Evolutionary conservation across 2,888 invertebrate genomes (phyloP).

Genomic region (Zaprionus obscuricornis): DNA sequence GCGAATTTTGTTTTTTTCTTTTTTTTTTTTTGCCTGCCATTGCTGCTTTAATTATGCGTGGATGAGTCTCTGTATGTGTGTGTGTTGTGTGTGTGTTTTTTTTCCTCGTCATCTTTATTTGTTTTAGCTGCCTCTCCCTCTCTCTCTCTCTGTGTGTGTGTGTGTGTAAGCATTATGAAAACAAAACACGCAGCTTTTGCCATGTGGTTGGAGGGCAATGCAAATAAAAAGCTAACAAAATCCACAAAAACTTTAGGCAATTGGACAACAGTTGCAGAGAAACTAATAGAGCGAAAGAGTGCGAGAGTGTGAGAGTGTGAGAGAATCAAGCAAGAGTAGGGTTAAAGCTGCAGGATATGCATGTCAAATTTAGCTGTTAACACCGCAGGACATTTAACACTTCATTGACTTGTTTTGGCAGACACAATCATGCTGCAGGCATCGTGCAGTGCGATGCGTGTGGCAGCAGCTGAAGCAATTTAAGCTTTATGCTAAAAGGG

Average conservation of each 20-base stretch:
- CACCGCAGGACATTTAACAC: constrained; percentile 70
- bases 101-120: constrained; percentile 18
- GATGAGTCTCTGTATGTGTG: background rate
- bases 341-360: constrained; percentile 23
- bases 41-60: constrained; percentile 64
- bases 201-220: constrained; percentile 7
- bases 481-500: no score
- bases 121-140: constrained; percentile 17
- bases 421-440: background rate
- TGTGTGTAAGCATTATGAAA: constrained; percentile 43
- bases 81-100: background rate
- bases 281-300: no score
- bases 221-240: constrained; percentile 20
- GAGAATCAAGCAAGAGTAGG: constrained; percentile 17
- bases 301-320: constrained; percentile 8
- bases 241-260: constrained; percentile 23
- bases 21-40: constrained; percentile 36
- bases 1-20: no score
- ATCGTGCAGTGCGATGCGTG: no score
- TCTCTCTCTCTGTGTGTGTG: constrained; percentile 22
- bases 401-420: constrained; percentile 63
- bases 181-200: constrained; percentile 63
- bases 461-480: no score
- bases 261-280: constrained; percentile 25
- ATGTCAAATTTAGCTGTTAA: constrained; percentile 42